Evolutionary conservation across 2,888 invertebrate species (phyloP).

Genomic region (Pseudococcus longispinus): DNA sequence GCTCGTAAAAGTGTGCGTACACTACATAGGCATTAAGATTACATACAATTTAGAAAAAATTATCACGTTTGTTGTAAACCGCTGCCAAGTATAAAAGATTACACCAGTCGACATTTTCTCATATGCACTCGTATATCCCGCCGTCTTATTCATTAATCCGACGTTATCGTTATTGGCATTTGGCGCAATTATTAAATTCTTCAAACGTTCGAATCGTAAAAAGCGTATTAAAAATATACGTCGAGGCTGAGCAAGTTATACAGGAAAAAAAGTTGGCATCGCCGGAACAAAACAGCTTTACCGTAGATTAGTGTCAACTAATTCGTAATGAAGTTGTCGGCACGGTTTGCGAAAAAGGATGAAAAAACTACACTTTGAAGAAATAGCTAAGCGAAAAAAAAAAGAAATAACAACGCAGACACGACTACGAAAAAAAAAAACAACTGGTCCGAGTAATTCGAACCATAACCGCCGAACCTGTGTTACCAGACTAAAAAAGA

Average conservation of each 20-base stretch:
- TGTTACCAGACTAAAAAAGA: constrained; percentile 53
- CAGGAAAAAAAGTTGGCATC: constrained; percentile 34
- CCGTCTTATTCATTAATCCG: constrained; percentile 35
- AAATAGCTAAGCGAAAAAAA: constrained; percentile 3
- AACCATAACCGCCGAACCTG: constrained; percentile 53
- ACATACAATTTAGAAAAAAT: constrained; percentile 32
- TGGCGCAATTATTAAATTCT: constrained; percentile 54
- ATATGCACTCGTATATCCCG: neutral
- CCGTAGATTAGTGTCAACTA: constrained; percentile 54
- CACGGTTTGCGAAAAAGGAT: constrained; percentile 53
- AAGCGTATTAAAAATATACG: neutral
- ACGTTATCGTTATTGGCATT: constrained; percentile 50
- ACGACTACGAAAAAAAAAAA: constrained; percentile 32
- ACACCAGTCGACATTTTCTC: constrained; percentile 13
- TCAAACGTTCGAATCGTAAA: constrained; percentile 20
- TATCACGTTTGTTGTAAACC: constrained; percentile 47
- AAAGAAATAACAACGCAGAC: constrained; percentile 45
- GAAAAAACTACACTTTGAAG: constrained; percentile 33
- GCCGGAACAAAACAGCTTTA: constrained; percentile 47
- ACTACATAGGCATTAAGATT: neutral
- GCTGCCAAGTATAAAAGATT: constrained; percentile 28
- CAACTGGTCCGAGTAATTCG: constrained; percentile 52
- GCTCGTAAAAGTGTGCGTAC: too few species aligned
- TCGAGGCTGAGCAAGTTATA: neutral
- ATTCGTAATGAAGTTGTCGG: constrained; percentile 56